Evolutionary conservation across 2,888 invertebrate species (phyloP), one percentile per base, ranked within the genome.

Genomic region (Thymelicus sylvestris): DNA sequence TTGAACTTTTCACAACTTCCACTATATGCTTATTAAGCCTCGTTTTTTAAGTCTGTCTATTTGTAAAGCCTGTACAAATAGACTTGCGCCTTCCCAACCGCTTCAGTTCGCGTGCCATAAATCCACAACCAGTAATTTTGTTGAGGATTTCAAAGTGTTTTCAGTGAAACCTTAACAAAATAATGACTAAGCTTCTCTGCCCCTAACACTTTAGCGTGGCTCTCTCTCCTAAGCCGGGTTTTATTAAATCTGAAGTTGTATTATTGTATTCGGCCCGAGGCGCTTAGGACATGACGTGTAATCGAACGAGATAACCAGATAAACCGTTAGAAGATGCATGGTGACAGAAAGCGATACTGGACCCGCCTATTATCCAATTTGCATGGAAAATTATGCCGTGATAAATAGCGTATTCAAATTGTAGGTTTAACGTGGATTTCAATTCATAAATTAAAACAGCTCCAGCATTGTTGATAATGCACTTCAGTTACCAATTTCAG

Each of bases 161-260:
- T 89, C 89, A 88, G 88, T 89, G 82, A 86, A 89, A 86, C 82
- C 81, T 85, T 85, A 88, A 88, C 89, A 87, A 84, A 88, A 87
- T 88, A 90, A 90, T 87, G 85, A 89, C 85, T 83, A 82, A 80
- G 85, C 85, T 83, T 78, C 77, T 79, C 78, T 79, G 81, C 81
- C 82, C 83, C 80, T 81, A 85, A 90, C 89, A 90, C 90, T 91
- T 90, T 88, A 87, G 82, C 84, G 83, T 74, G 78, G 82, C 89
- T 88, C 89, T 90, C 89, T 90, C 88, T 86, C 90, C 79, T 72
- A 75, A 80, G 73, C 77, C 74, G 75, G 82, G 81, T 84, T 91
- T 89, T 90, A 91, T 90, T 91, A 88, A 90, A 87, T 88, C 87
- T 85, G 80, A 84, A 83, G 83, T 83, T 83, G 81, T 83, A 84